Evolutionary conservation across 2,888 invertebrate genomes (phyloP), one percentile per base, ranked within the genome.

Genomic region (Caenorhabditis auriculariae): DNA sequence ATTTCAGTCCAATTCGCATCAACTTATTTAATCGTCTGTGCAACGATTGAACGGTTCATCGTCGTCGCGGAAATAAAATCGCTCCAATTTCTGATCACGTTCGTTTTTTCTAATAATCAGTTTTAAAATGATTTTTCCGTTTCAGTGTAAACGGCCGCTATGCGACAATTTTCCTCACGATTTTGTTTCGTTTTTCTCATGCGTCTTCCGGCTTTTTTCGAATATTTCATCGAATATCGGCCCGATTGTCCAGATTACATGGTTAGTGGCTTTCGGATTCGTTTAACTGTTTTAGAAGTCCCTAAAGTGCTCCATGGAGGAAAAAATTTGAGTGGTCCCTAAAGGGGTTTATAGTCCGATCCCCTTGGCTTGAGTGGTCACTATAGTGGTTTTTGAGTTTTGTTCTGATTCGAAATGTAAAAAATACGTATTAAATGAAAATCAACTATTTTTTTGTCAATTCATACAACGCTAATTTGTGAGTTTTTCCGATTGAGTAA

Each of bases 1-100:
- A n/a, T 66, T 75, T 50, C 56, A 76, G 76, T 72, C 28, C 77
- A 77, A 72, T 74, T 75, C 39, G 73, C 76, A 2, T 72, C 76
- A 19, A 77, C 77, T 2, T 77, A 73, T 55, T 66, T 77, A 56
- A 73, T 77, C 6, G 48, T 77, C 3, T 73, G 75, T 42, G 77
- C 76, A 3, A 77, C 75, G 2, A 52, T 75, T 17, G 77, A 77
- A 43, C 54, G 77, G 7, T 77, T 76, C 53, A 66, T 76, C 26
- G 71, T 75, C 9, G 75, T 74, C 15, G 69, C 66, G 7, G 69
- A 75, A 26, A 65, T 76, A 32, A 54, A 51, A 23, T 63, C 71
- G 19, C 46, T 75, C 17, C 28, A 66, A n/a, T 71, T 69, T 48
- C 35, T 76, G 27, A 65, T 67, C 7, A 75, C 64, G 74, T 75